phyloP scores from a whole-genome alignment of 92 coral and sea anemone species.

The Paramuricea clavata region DNA sequence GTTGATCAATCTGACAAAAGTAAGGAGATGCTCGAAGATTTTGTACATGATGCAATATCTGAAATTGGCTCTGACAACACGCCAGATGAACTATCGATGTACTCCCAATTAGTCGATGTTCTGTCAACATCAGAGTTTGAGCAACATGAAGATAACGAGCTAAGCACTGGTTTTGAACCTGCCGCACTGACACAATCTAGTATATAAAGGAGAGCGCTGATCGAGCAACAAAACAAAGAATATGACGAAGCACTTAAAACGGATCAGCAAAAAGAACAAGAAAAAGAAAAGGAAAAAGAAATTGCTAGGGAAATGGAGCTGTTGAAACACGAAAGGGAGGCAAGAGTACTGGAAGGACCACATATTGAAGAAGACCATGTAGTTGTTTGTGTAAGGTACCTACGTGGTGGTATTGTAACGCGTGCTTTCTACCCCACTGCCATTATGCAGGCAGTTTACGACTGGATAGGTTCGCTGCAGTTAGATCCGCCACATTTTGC shows the following conservation, averaged over 20 bases:
- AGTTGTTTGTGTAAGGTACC: constrained; percentile 8
- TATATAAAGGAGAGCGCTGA: constrained; percentile 10
- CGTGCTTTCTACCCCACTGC: constrained; percentile 18
- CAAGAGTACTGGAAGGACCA: background rate
- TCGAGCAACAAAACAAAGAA: constrained; percentile 23
- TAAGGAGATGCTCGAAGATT: constrained; percentile 39
- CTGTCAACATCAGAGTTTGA: background rate
- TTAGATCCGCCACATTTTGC: constrained; percentile 37
- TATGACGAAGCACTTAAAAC: constrained; percentile 5
- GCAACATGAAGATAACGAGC: background rate
- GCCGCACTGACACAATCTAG: background rate
- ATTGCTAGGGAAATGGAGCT: constrained; percentile 6
- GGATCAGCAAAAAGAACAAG: constrained; percentile 20
- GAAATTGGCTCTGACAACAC: constrained; percentile 14
- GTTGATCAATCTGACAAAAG: constrained; percentile 25
- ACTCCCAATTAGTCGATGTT: background rate
- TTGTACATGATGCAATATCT: constrained; percentile 25
- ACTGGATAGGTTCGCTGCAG: constrained; percentile 38
- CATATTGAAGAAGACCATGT: constrained; percentile 11
- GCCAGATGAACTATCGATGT: background rate
- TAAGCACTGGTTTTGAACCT: background rate
- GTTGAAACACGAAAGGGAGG: constrained; percentile 15
- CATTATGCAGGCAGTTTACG: constrained; percentile 15
- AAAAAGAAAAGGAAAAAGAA: constrained; percentile 5
- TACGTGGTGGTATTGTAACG: constrained; percentile 20